A percentile compares a stretch with the other conserved stretches of the same genome.
phyloP scores from a whole-genome alignment of 2,888 invertebrate genomes.

The Atethmia centrago region DNA sequence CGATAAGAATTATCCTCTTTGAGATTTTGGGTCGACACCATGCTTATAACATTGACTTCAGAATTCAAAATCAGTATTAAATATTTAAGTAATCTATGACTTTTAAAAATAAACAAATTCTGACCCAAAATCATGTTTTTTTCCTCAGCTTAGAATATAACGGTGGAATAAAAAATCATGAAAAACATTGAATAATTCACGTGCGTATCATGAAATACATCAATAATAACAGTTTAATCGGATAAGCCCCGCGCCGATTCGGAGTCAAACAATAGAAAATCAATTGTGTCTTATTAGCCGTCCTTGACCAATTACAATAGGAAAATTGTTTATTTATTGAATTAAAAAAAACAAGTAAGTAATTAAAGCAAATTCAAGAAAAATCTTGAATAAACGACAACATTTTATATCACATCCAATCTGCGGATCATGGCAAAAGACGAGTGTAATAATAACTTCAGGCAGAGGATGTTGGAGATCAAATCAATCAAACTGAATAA shows the following conservation, averaged over 20 bases:
- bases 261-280: too few relatives aligned
- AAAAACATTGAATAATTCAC: conserved; percentile 59
- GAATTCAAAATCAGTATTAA: conserved; percentile 47
- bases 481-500: conserved; percentile 22
- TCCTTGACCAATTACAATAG: conserved; percentile 11
- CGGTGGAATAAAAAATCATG: conserved; percentile 48
- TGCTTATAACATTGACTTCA: conserved; percentile 62
- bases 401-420: background rate
- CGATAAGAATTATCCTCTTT: conserved; percentile 9
- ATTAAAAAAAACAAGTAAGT: conserved; percentile 9
- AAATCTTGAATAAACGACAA: background rate
- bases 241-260: too few relatives aligned
- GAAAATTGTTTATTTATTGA: conserved; percentile 4
- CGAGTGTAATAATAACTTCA: background rate
- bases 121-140: conserved; percentile 54
- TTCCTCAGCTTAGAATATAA: conserved; percentile 45
- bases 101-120: conserved; percentile 51
- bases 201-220: conserved; percentile 2
- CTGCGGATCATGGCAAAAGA: conserved; percentile 4
- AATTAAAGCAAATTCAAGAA: background rate
- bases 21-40: conserved; percentile 51
- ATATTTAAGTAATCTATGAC: conserved; percentile 43
- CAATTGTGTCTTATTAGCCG: too few relatives aligned
- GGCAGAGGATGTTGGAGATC: background rate
- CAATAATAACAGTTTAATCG: conserved; percentile 21